These are phyloP conservation scores for Champsocephalus esox DNA, from an alignment of 2,797 vertebrate species.

Conservation along the genomic window DNA sequence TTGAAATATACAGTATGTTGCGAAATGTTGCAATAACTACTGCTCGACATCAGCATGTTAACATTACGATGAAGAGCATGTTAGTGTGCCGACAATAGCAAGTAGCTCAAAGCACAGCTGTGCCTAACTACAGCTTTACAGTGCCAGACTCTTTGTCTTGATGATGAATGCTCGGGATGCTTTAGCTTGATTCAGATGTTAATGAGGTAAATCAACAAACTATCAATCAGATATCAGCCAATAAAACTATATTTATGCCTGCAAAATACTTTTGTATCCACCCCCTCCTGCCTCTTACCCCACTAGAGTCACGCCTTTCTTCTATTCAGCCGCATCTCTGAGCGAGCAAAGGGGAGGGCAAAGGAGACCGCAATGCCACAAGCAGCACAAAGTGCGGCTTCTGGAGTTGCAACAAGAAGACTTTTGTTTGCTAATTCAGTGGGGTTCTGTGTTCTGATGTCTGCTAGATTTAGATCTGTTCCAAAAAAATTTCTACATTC, in stretches of 20 bases:
- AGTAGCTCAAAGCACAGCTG: not conserved
- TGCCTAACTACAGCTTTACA: not conserved
- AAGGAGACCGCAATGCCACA: conserved; percentile 59
- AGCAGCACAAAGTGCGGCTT: conserved; percentile 71
- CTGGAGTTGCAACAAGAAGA: conserved; percentile 70
- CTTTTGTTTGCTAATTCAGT: conserved; percentile 71
- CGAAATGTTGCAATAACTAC: not conserved
- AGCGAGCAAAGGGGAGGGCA: conserved; percentile 53
- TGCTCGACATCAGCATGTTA: conserved; percentile 9
- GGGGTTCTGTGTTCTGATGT: conserved; percentile 63
- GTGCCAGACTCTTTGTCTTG: not conserved
- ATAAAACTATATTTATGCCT: not conserved
- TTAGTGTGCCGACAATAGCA: not conserved
- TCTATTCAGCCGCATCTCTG: conserved; percentile 65
- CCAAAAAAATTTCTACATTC: conserved; percentile 53
- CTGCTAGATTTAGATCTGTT: conserved; percentile 60
- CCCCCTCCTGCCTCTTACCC: conserved; percentile 33
- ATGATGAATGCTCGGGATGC: not conserved
- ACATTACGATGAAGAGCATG: not conserved
- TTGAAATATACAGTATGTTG: not conserved
- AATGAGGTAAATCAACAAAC: conserved; percentile 7
- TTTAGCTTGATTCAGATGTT: conserved; percentile 19
- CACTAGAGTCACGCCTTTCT: conserved; percentile 43
- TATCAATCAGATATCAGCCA: not conserved
- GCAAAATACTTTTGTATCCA: conserved; percentile 13